Evolutionary conservation across 2,888 invertebrate genomes (phyloP).

Genomic region (Dascillus cervinus): DNA sequence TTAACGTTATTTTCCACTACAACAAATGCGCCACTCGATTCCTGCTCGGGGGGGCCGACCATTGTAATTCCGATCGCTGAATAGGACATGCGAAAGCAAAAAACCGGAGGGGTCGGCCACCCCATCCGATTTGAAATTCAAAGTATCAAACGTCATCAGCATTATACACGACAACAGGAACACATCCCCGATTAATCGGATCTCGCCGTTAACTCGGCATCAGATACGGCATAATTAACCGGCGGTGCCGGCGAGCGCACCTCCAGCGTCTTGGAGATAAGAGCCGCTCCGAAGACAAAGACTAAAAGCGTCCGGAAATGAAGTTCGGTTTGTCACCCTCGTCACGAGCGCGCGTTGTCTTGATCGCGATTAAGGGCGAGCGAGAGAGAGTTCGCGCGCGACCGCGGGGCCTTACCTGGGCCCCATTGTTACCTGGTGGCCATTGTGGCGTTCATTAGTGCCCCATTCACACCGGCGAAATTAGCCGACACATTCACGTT

Average conservation of each 20-base stretch:
- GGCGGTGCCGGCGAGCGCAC: conserved; percentile 22
- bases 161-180: conserved; percentile 23
- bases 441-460: too few relatives aligned
- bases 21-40: conserved; percentile 21
- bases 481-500: too few relatives aligned
- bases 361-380: conserved; percentile 16
- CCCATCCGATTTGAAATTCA: conserved; percentile 35
- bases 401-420: too few relatives aligned
- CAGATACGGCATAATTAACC: conserved; percentile 21
- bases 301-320: conserved; percentile 18
- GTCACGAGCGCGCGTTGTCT: conserved; percentile 14
- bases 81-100: conserved; percentile 14
- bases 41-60: conserved; percentile 20
- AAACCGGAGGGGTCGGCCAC: conserved; percentile 13
- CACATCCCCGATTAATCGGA: conserved; percentile 23
- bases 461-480: too few relatives aligned
- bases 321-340: conserved; percentile 18
- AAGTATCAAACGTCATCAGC: conserved; percentile 29
- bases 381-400: too few relatives aligned
- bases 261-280: conserved; percentile 20
- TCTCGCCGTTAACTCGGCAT: conserved; percentile 19
- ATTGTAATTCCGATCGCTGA: conserved; percentile 24
- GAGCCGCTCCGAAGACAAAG: conserved; percentile 16
- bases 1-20: conserved; percentile 32
- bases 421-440: too few relatives aligned